These are phyloP conservation scores for Oryzias sinensis DNA, from an alignment of 2,797 vertebrate genomes.

Conservation along the genomic window DNA sequence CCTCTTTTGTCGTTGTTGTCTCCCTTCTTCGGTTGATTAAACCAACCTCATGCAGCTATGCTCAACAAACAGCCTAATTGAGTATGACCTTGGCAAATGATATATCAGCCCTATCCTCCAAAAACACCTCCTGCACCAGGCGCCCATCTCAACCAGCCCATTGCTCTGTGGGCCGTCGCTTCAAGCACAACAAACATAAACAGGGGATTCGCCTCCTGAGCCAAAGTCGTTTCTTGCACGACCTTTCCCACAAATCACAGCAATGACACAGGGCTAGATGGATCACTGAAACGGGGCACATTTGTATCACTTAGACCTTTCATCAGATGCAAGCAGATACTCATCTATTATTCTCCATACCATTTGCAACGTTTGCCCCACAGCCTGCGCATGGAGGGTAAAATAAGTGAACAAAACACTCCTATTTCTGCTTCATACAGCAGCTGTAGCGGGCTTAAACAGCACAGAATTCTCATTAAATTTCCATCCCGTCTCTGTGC, in stretches of 20 bases:
- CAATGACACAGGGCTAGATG: slow-evolving; percentile 70
- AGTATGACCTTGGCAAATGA: slow-evolving; percentile 83
- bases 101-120: slow-evolving; percentile 77
- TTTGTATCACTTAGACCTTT: slow-evolving; percentile 81
- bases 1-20: slow-evolving; percentile 78
- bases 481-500: slow-evolving; percentile 69
- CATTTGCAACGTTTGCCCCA: slow-evolving; percentile 74
- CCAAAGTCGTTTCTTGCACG: slow-evolving; percentile 79
- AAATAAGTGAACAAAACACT: slow-evolving; percentile 74
- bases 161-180: slow-evolving; percentile 64
- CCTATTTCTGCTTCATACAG: slow-evolving; percentile 61
- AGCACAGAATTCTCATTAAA: slow-evolving; percentile 72
- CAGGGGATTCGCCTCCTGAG: slow-evolving; percentile 70
- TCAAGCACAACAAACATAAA: slow-evolving; percentile 70
- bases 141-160: slow-evolving; percentile 65
- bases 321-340: slow-evolving; percentile 78
- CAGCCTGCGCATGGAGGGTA: slow-evolving; percentile 60
- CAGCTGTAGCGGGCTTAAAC: slow-evolving; percentile 66
- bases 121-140: slow-evolving; percentile 78
- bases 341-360: slow-evolving; percentile 76
- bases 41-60: slow-evolving; percentile 78
- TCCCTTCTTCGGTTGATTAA: slow-evolving; percentile 81
- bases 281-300: slow-evolving; percentile 77
- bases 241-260: slow-evolving; percentile 79
- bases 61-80: slow-evolving; percentile 83